phyloP scores from a whole-genome alignment of 2,113 vertebrate species.

The Gallinago jamesoni region DNA sequence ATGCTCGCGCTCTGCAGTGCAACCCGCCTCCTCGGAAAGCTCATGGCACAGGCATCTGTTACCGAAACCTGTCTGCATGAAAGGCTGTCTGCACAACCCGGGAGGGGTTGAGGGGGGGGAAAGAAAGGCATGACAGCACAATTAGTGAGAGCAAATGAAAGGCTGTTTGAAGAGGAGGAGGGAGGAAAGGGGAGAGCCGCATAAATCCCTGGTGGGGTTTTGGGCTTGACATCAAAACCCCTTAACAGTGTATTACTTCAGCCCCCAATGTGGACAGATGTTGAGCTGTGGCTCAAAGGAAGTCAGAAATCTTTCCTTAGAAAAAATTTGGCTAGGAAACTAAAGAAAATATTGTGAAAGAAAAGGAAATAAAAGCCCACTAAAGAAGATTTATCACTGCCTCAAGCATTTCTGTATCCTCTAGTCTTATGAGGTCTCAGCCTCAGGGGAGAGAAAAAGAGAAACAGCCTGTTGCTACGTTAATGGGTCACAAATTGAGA shows the following conservation, averaged over 20 bases:
- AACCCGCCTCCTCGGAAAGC: neutral
- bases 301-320: conserved; percentile 72
- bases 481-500: conserved; percentile 44
- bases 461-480: conserved; percentile 25
- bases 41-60: conserved; percentile 42
- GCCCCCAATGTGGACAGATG: conserved; percentile 72
- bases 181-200: conserved; percentile 64
- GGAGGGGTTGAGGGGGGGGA: neutral
- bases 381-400: conserved; percentile 72
- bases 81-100: conserved; percentile 50
- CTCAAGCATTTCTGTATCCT: conserved; percentile 60
- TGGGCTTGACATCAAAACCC: conserved; percentile 74
- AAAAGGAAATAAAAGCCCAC: conserved; percentile 71
- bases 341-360: conserved; percentile 75
- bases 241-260: conserved; percentile 70
- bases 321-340: conserved; percentile 70
- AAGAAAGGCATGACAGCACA: conserved; percentile 62
- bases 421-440: conserved; percentile 55
- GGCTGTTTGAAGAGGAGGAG: conserved; percentile 58
- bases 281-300: conserved; percentile 73
- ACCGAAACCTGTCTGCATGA: conserved; percentile 36
- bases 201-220: conserved; percentile 69
- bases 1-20: neutral
- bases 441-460: conserved; percentile 26
- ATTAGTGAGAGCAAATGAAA: conserved; percentile 61